These are phyloP conservation scores for Crypturellus undulatus DNA, from an alignment of 2,113 vertebrate species.

Conservation along the genomic window DNA sequence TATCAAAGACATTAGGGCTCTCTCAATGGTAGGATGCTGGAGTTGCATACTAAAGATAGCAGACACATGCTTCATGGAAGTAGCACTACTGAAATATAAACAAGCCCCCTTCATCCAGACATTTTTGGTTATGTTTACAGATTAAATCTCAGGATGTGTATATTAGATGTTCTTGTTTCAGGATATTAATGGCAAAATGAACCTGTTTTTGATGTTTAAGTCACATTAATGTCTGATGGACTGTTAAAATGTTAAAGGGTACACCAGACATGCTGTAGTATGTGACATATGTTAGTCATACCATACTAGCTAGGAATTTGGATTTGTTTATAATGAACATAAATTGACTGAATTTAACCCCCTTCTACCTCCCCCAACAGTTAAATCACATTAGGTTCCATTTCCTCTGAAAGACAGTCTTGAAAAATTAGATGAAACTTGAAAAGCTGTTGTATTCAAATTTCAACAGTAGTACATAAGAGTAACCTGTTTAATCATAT, in stretches of 20 bases:
- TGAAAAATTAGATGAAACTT: conserved; percentile 69
- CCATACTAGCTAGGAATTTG: conserved; percentile 74
- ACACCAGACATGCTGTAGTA: conserved; percentile 65
- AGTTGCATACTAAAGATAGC: conserved; percentile 70
- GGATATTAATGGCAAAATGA: conserved; percentile 82
- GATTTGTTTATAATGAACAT: conserved; percentile 76
- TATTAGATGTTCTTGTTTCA: conserved; percentile 78
- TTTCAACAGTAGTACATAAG: conserved; percentile 63
- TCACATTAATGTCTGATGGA: conserved; percentile 84
- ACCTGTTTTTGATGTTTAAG: conserved; percentile 80
- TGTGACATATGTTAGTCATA: conserved; percentile 68
- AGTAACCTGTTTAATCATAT: conserved; percentile 18
- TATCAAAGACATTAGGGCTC: conserved; percentile 50
- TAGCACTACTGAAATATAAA: conserved; percentile 78
- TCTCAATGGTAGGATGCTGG: conserved; percentile 49
- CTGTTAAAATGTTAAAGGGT: conserved; percentile 78
- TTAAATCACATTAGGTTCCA: conserved; percentile 72
- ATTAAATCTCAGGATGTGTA: conserved; percentile 86
- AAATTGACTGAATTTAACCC: conserved; percentile 74
- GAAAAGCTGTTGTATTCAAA: conserved; percentile 60
- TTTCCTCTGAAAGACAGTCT: conserved; percentile 71
- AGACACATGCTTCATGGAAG: conserved; percentile 73
- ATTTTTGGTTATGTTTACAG: conserved; percentile 82
- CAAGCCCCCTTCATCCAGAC: conserved; percentile 75
- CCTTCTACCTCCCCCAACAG: conserved; percentile 43